Conservation (phyloP, 2,797 vertebrate genomes). For the Diplodus puntazzo region DNA sequence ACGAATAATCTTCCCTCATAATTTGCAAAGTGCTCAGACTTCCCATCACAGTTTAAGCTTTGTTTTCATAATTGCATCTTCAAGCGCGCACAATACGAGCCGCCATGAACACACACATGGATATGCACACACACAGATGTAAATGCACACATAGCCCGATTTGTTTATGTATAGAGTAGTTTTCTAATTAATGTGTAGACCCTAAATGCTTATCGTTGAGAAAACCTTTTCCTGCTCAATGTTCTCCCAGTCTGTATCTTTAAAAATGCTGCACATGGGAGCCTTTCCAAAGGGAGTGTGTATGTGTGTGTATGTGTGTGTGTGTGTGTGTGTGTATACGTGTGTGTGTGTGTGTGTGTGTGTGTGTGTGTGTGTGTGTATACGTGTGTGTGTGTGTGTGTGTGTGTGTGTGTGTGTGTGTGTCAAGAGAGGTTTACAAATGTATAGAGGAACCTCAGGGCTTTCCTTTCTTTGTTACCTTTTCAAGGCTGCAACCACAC, state of each 20-base stretch:
- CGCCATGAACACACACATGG: conserved; percentile 28
- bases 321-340: conserved; percentile 34
- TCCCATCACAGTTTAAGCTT: conserved; percentile 66
- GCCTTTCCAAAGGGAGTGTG: conserved; percentile 40
- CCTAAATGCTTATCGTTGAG: conserved; percentile 72
- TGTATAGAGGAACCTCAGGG: conserved; percentile 70
- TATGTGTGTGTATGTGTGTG: conserved; percentile 37
- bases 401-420: conserved; percentile 37
- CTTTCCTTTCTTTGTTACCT: conserved; percentile 77
- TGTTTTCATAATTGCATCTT: conserved; percentile 80
- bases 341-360: conserved; percentile 35
- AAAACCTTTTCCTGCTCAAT: conserved; percentile 55
- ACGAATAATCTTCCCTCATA: conserved; percentile 68
- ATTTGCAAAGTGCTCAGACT: conserved; percentile 59
- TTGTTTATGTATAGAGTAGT: conserved; percentile 66
- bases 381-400: conserved; percentile 38
- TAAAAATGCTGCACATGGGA: conserved; percentile 66
- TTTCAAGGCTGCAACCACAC: conserved; percentile 70
- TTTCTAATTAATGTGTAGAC: conserved; percentile 79
- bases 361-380: conserved; percentile 32
- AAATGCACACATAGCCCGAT: conserved; percentile 49
- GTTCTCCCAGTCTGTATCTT: conserved; percentile 51
- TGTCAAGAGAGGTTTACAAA: conserved; percentile 56
- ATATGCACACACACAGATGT: conserved; percentile 8
- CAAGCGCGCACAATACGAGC: conserved; percentile 61